These are phyloP conservation scores for Leucania comma DNA, from an alignment of 2,888 invertebrate species.

Conservation along the genomic window DNA sequence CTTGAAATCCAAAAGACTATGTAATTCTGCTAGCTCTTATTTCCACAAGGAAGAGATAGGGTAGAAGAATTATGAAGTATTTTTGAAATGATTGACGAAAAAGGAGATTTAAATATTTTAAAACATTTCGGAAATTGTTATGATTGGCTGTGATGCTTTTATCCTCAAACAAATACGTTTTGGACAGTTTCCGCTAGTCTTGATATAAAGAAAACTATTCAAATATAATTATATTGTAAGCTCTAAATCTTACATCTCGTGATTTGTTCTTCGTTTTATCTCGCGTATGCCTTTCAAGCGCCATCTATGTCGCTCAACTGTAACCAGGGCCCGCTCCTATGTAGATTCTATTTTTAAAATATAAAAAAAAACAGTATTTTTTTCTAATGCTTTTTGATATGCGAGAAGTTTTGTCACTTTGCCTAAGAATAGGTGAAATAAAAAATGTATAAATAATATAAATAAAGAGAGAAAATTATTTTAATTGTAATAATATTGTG, in stretches of 20 bases:
- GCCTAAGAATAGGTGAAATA: conserved; percentile 84
- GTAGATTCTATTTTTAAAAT: conserved; percentile 64
- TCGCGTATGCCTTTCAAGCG: conserved; percentile 57
- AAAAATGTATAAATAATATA: conserved; percentile 87
- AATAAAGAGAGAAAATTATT: conserved; percentile 88
- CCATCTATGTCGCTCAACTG: conserved; percentile 57
- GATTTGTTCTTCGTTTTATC: conserved; percentile 41
- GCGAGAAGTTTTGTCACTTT: conserved; percentile 84
- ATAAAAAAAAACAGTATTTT: conserved; percentile 70
- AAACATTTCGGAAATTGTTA: conserved; percentile 57
- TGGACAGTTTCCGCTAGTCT: conserved; percentile 52
- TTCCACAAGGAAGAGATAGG: conserved; percentile 3
- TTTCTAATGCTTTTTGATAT: conserved; percentile 69
- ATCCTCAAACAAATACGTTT: conserved; percentile 50
- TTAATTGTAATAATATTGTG: conserved; percentile 88
- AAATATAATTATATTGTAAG: conserved; percentile 31
- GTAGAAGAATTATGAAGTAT: conserved; percentile 23
- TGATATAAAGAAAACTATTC: conserved; percentile 35
- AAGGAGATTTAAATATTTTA: conserved; percentile 31
- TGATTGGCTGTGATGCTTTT: conserved; percentile 67
- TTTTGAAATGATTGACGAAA: conserved; percentile 6
- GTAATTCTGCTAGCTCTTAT: conserved; percentile 2
- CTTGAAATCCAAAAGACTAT: not conserved
- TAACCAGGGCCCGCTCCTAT: conserved; percentile 70
- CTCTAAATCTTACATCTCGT: conserved; percentile 39